Evolutionary conservation across 2,888 invertebrate genomes (phyloP).

Genomic region (Synergus umbraculus): DNA sequence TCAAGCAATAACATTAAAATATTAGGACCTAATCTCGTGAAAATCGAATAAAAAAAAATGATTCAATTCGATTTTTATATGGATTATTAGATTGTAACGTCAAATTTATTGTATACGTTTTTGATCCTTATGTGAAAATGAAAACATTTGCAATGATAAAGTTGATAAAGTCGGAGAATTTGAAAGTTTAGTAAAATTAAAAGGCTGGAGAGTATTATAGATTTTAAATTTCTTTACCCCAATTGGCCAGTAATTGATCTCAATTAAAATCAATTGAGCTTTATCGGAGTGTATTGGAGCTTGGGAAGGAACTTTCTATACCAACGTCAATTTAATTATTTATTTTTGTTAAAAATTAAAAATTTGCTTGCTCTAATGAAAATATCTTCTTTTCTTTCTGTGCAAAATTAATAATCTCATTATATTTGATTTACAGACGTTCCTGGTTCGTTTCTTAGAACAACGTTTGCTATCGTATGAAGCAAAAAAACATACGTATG

Average conservation of each 20-base stretch:
- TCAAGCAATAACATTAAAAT: background rate
- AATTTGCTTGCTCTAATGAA: background rate
- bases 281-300: accelerated
- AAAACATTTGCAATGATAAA: background rate
- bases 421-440: background rate
- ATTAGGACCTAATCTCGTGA: background rate
- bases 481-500: background rate
- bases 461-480: background rate
- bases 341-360: too few species aligned
- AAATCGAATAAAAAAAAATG: background rate
- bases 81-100: background rate
- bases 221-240: background rate
- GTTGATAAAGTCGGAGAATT: background rate
- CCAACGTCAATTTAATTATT: background rate
- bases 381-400: background rate
- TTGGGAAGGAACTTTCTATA: too few species aligned
- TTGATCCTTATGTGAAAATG: background rate
- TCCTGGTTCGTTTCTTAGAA: conserved; percentile 1
- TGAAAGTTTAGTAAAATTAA: background rate
- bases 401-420: background rate
- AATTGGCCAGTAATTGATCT: background rate
- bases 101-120: background rate
- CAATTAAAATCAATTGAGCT: background rate
- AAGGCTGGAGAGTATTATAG: background rate
- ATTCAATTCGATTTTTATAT: background rate